Evolutionary conservation across 2,113 vertebrate genomes (phyloP).

Genomic region (Neodontobutis hainanensis): DNA sequence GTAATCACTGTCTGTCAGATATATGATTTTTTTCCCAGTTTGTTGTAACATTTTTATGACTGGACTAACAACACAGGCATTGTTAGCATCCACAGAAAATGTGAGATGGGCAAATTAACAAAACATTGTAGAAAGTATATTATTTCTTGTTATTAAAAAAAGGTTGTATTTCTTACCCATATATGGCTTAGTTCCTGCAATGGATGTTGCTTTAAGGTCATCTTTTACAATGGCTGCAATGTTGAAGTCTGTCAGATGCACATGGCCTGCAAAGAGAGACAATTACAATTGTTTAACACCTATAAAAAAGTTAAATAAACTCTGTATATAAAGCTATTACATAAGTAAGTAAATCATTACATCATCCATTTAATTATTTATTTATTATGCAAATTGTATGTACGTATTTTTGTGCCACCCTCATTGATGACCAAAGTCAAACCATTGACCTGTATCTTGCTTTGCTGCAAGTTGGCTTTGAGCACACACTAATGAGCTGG

Average conservation of each 20-base stretch:
- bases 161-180: conserved; percentile 84
- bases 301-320: too few relatives aligned
- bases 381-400: too few relatives aligned
- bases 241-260: conserved; percentile 96
- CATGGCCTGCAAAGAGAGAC: conserved; percentile 82
- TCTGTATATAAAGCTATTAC: too few relatives aligned
- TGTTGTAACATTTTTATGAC: too few relatives aligned
- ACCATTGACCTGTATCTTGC: conserved; percentile 48
- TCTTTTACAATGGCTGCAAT: conserved; percentile 89
- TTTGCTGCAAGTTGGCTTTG: conserved; percentile 40
- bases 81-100: too few relatives aligned
- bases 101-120: too few relatives aligned
- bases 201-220: conserved; percentile 85
- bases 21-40: too few relatives aligned
- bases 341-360: too few relatives aligned
- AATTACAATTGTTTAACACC: neutral
- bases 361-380: too few relatives aligned
- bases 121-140: too few relatives aligned
- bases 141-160: neutral
- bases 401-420: neutral
- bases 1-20: too few relatives aligned
- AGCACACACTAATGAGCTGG: conserved; percentile 55
- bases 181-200: conserved; percentile 97
- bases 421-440: conserved; percentile 53
- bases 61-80: too few relatives aligned